Conservation (phyloP, 2,888 invertebrate species). For the Polydesmus complanatus region DNA sequence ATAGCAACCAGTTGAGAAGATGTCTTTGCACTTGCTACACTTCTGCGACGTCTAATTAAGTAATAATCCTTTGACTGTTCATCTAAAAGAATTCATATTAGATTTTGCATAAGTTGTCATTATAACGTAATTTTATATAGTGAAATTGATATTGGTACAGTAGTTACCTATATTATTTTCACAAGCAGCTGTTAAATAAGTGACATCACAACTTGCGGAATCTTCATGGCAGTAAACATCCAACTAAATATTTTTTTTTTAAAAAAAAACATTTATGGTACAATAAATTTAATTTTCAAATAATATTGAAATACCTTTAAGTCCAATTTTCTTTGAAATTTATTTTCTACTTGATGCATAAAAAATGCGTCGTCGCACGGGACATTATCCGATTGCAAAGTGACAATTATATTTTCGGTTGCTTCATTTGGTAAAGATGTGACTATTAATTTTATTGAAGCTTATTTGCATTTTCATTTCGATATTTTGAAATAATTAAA, state of each 20-base stretch:
- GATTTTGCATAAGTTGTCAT: background rate
- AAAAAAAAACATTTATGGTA: background rate
- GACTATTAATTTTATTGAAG: conserved; percentile 26
- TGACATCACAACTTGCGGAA: conserved; percentile 9
- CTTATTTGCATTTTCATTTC: background rate
- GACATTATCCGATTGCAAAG: conserved; percentile 31
- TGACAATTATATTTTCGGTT: conserved; percentile 37
- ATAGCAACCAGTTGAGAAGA: conserved; percentile 1
- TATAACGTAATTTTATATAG: background rate
- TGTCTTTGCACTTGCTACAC: background rate
- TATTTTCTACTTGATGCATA: conserved; percentile 25
- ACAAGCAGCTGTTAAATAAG: conserved; percentile 5
- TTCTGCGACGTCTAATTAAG: background rate
- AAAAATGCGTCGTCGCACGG: conserved; percentile 36
- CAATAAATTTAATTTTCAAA: background rate
- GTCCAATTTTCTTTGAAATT: conserved; percentile 26
- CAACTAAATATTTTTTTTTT: conserved; percentile 1
- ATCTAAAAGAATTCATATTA: conserved; percentile 4
- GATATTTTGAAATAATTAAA: background rate
- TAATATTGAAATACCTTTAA: conserved; percentile 24
- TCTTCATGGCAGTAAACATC: conserved; percentile 6
- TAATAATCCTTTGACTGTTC: conserved; percentile 6
- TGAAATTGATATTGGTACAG: background rate
- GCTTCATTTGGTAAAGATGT: conserved; percentile 38
- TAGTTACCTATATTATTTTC: conserved; percentile 3